Evolutionary conservation across 2,113 vertebrate genomes (phyloP).

Genomic region (Varanus salvator): DNA sequence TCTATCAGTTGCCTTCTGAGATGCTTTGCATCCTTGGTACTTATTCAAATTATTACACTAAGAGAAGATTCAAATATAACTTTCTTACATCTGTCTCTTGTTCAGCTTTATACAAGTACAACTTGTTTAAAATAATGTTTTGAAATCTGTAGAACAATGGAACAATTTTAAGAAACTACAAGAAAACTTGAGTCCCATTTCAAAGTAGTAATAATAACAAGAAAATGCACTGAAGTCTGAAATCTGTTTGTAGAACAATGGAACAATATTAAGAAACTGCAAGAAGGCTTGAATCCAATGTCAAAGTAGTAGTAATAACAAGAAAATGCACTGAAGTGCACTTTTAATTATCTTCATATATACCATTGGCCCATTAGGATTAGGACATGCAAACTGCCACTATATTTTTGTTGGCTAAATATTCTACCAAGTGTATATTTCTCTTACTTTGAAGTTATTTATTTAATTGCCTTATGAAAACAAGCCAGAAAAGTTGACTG

Average conservation of each 20-base stretch:
- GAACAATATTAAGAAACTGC: not conserved
- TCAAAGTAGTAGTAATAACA: not conserved
- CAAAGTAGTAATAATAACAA: not conserved
- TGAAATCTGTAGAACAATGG: not conserved
- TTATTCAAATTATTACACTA: constrained; percentile 8
- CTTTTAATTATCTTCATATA: not conserved
- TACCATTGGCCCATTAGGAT: constrained; percentile 3
- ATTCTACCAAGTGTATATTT: constrained; percentile 1
- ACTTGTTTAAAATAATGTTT: not conserved
- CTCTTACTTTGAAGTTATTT: not conserved
- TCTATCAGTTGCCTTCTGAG: not conserved
- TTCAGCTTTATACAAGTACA: not conserved
- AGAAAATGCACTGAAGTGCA: not conserved
- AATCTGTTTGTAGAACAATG: not conserved
- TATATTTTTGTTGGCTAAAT: constrained; percentile 8
- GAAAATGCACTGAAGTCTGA: not conserved
- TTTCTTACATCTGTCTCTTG: not conserved
- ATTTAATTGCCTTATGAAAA: not conserved
- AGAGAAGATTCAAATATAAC: not conserved
- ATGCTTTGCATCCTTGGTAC: not conserved
- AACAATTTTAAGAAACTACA: not conserved
- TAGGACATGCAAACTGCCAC: not conserved
- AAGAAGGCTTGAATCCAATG: not conserved
- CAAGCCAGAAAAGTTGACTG: constrained; percentile 28
- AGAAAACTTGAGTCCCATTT: not conserved